Percentiles rank a stretch among this genome's conserved stretches.
phyloP scores from a whole-genome alignment of 2,888 invertebrate species.

The Catocala nupta region DNA sequence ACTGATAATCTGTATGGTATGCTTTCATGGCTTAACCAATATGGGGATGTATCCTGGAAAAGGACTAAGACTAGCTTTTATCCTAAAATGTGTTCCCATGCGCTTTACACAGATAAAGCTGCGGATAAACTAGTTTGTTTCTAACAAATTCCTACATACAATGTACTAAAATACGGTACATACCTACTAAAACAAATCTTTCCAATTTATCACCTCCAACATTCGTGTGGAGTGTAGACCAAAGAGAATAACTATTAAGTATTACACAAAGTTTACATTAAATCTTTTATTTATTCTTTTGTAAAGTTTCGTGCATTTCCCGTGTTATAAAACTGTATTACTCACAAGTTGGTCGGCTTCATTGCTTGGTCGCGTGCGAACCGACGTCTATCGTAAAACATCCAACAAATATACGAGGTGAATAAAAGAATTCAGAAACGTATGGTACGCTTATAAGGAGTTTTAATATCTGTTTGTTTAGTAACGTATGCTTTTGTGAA shows the following conservation, averaged over 20 bases:
- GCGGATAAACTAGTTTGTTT: too few relatives aligned
- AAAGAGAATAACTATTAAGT: slow-evolving; percentile 24
- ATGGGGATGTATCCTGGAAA: too few relatives aligned
- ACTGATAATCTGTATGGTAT: too few relatives aligned
- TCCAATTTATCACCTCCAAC: background rate
- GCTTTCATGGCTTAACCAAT: too few relatives aligned
- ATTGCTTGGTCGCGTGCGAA: slow-evolving; percentile 47
- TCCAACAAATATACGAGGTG: slow-evolving; percentile 33
- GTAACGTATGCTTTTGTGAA: slow-evolving; percentile 2
- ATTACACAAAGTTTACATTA: slow-evolving; percentile 24
- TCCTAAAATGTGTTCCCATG: too few relatives aligned
- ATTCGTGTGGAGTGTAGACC: slow-evolving; percentile 1
- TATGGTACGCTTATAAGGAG: slow-evolving; percentile 19
- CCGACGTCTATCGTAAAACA: slow-evolving; percentile 35
- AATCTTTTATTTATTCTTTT: slow-evolving; percentile 14
- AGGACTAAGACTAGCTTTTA: too few relatives aligned
- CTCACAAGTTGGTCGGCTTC: slow-evolving; percentile 37
- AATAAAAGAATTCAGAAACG: slow-evolving; percentile 43
- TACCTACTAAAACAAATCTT: too few relatives aligned
- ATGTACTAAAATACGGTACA: too few relatives aligned
- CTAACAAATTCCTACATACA: too few relatives aligned
- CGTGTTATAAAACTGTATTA: slow-evolving; percentile 35
- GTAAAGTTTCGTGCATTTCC: slow-evolving; percentile 27
- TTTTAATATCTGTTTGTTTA: slow-evolving; percentile 8
- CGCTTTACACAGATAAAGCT: too few relatives aligned